Evolutionary conservation across 2,888 invertebrate species (phyloP), one percentile per base, ranked within the genome.

Genomic region (Ochropacha duplaris): DNA sequence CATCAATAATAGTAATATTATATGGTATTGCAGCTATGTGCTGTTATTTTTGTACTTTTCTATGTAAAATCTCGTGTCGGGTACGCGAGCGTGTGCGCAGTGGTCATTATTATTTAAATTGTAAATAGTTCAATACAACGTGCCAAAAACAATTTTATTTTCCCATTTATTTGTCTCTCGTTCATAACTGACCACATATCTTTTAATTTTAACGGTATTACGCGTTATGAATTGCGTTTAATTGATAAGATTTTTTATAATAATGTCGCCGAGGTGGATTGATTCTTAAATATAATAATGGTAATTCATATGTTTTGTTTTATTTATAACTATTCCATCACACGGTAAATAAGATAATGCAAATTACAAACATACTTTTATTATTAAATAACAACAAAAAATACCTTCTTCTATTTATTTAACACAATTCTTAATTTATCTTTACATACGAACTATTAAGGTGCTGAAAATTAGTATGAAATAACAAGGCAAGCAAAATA

Each of bases 251-350:
- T 52, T 52, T n/a, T 22, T 24, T 22, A 24, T 51, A 51, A 16
- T 51, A 31, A 31, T 31, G 31, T 52, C 31, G 52, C 22, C 22
- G 16, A 52, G 19, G 34, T 52, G 28, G 22, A 28, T 9, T 52
- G 22, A 74, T 72, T 71, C 72, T 74, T 74, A 68, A 70, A 74
- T 73, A 74, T 71, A 71, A 74, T 72, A 52, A 59, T 26, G 60
- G 31, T 50, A 54, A 54, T 50, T 51, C 39, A 49, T n/a, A 4
- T 50, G 54, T 60, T 50, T 59, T 56, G 57, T 51, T 56, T 57
- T 60, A n/a, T 36, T 36, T 19, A 9, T 6, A 1, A 34, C 3
- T 6, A 9, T 44, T 3, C 44, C 44, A 36, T 9, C 36, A n/a
- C 9, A 44, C 16, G 19, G 19, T 19, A 9, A 44, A 44, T 44